Evolutionary conservation across 2,113 vertebrate genomes (phyloP).

Genomic region (Struthidea cinerea): DNA sequence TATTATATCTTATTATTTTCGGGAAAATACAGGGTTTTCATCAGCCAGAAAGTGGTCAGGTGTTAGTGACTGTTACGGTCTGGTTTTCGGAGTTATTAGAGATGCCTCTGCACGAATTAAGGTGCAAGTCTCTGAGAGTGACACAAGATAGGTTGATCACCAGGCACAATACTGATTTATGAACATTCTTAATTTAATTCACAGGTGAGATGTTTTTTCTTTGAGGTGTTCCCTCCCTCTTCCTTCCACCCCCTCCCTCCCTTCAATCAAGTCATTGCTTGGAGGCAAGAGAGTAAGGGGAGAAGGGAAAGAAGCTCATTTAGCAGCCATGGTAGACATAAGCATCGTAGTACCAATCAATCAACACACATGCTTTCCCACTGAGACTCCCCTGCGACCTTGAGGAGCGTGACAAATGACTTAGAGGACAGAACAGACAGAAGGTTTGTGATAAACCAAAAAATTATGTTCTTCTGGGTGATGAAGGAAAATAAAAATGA

Average conservation of each 20-base stretch:
- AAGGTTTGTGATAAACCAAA: conserved; percentile 61
- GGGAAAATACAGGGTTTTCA: not conserved
- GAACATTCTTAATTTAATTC: conserved; percentile 31
- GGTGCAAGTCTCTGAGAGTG: not conserved
- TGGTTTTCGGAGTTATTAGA: not conserved
- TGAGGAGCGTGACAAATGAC: conserved; percentile 64
- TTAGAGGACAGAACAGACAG: conserved; percentile 46
- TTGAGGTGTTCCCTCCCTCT: not conserved
- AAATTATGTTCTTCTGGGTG: conserved; percentile 37
- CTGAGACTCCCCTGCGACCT: conserved; percentile 60
- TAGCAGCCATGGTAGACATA: conserved; percentile 31
- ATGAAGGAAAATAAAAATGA: conserved; percentile 65
- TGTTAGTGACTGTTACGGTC: rapidly evolving
- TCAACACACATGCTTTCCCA: conserved; percentile 51
- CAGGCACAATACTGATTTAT: not conserved
- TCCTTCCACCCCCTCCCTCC: not conserved
- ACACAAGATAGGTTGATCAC: not conserved
- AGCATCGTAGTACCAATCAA: conserved; percentile 48
- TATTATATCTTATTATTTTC: not conserved
- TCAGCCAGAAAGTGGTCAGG: not conserved
- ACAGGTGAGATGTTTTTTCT: not conserved
- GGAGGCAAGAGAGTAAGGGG: not conserved
- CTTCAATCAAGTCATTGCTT: conserved; percentile 24
- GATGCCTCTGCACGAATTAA: not conserved
- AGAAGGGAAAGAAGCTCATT: conserved; percentile 52